A percentile compares a stretch with the other conserved stretches of the same genome.
phyloP scores from a whole-genome alignment of 2,797 vertebrate genomes.

The Odontamblyopus rebecca region DNA sequence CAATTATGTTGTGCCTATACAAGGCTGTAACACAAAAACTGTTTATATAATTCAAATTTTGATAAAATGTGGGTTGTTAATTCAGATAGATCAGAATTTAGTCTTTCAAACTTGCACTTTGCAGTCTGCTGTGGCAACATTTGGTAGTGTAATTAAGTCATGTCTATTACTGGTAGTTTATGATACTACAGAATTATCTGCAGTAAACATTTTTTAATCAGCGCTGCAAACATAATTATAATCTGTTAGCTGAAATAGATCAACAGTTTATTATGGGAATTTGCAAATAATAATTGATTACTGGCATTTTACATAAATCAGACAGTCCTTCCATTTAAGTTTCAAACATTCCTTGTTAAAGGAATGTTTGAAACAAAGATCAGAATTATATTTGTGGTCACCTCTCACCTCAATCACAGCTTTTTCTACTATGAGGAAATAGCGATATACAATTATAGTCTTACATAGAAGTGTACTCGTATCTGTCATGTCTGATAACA shows the following conservation, averaged over 20 bases:
- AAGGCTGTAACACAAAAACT: no score
- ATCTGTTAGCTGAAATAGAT: slow-evolving; percentile 6
- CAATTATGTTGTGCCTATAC: not conserved
- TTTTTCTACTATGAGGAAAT: not conserved
- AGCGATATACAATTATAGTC: not conserved
- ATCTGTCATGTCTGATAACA: no score
- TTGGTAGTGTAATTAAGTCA: slow-evolving; percentile 6
- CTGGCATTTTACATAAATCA: not conserved
- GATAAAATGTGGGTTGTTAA: not conserved
- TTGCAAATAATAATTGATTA: not conserved
- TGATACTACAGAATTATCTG: slow-evolving; percentile 1
- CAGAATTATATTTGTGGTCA: not conserved
- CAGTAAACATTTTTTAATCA: slow-evolving; percentile 17
- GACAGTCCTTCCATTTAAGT: not conserved
- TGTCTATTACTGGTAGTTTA: slow-evolving; percentile 4
- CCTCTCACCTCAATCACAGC: not conserved
- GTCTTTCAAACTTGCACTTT: not conserved
- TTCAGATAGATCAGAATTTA: not conserved
- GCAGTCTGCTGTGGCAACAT: slow-evolving; percentile 20
- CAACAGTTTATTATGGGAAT: not conserved
- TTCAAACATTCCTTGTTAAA: not conserved
- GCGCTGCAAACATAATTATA: slow-evolving; percentile 6
- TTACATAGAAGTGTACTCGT: no score
- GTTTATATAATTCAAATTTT: no score
- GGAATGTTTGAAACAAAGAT: not conserved